These are phyloP conservation scores for Artemia sp. DNA, from an alignment of 2,888 invertebrate species.

Conservation along the genomic window DNA sequence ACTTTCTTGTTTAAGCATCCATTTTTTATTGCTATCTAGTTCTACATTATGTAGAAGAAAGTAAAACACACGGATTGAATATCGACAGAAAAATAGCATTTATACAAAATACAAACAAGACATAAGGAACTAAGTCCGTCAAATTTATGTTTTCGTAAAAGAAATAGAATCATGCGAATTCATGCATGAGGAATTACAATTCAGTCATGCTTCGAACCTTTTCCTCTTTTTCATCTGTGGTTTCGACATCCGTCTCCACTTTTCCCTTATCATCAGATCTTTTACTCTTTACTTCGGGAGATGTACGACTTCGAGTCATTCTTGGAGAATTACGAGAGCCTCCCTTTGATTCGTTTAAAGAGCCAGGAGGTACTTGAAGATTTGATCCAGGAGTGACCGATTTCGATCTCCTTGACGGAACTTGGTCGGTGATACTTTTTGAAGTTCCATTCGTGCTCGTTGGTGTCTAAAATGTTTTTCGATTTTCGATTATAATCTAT, in stretches of 20 bases:
- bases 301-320: constrained; percentile 8
- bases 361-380: background rate
- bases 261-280: constrained; percentile 3
- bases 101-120: too few relatives aligned
- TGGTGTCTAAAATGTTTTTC: background rate
- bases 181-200: background rate
- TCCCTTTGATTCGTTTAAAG: background rate
- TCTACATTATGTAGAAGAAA: too few relatives aligned
- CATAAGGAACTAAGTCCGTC: too few relatives aligned
- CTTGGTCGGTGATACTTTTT: background rate
- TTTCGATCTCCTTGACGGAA: background rate
- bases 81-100: too few relatives aligned
- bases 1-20: too few relatives aligned
- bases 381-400: constrained; percentile 5
- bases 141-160: too few relatives aligned
- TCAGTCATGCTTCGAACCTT: constrained; percentile 8
- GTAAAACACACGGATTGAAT: too few relatives aligned
- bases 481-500: too few relatives aligned
- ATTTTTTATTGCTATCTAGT: too few relatives aligned
- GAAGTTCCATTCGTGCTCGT: background rate
- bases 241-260: background rate
- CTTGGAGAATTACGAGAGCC: background rate
- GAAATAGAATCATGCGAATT: background rate
- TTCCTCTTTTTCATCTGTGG: background rate
- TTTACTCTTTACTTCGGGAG: background rate